phyloP scores from a whole-genome alignment of 1,140 invertebrate genomes.

The Solen grandis region DNA sequence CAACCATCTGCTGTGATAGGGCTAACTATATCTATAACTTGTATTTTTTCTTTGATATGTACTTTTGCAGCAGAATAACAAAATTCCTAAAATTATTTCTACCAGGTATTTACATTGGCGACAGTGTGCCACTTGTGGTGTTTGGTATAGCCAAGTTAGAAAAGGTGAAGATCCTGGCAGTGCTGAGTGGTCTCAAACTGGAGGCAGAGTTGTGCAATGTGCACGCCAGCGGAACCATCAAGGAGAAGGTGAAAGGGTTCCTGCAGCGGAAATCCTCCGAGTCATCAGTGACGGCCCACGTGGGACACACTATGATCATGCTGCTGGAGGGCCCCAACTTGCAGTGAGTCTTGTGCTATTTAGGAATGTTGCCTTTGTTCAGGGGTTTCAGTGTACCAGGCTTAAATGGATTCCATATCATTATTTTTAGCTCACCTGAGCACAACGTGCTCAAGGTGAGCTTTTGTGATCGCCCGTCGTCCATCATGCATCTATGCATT shows the following conservation, averaged over 20 bases:
- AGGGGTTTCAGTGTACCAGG: too few relatives aligned
- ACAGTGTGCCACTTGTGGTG: conserved; percentile 85
- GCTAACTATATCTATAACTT: too few relatives aligned
- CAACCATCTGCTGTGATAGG: too few relatives aligned
- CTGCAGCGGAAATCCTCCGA: conserved; percentile 85
- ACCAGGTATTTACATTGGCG: conserved; percentile 81
- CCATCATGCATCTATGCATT: too few relatives aligned
- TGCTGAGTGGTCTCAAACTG: conserved; percentile 94
- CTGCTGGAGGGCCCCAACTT: conserved; percentile 95
- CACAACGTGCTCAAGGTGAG: too few relatives aligned
- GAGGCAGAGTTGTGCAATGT: conserved; percentile 94
- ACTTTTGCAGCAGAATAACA: too few relatives aligned
- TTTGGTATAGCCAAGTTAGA: conserved; percentile 94
- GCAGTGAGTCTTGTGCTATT: conserved; percentile 86
- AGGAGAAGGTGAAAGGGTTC: conserved; percentile 87
- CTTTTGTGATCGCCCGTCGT: too few relatives aligned
- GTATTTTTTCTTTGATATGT: too few relatives aligned
- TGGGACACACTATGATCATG: conserved; percentile 95
- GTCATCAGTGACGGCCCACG: conserved; percentile 93
- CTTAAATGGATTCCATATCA: too few relatives aligned
- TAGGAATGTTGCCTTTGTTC: too few relatives aligned
- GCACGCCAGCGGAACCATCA: conserved; percentile 86
- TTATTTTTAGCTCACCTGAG: too few relatives aligned
- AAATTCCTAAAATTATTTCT: too few relatives aligned
- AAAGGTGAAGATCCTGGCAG: conserved; percentile 92